These are phyloP conservation scores for Lissocephala sabroskyi DNA, from an alignment of 2,888 invertebrate genomes.

Conservation along the genomic window DNA sequence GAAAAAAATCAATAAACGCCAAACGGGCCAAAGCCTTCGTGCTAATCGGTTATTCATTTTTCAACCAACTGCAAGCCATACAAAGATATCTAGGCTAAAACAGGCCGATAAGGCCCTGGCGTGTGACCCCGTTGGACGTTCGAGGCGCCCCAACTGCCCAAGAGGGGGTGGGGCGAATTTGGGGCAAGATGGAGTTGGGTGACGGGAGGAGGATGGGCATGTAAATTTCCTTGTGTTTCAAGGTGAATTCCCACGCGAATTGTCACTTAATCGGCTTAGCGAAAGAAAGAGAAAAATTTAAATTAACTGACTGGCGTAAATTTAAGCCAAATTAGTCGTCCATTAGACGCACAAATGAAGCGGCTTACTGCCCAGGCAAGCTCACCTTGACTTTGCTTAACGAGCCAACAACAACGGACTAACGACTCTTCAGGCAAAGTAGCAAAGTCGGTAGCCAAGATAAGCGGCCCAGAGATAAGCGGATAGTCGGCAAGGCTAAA, in stretches of 20 bases:
- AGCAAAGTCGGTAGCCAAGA: slow-evolving; percentile 38
- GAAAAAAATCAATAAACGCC: slow-evolving; percentile 32
- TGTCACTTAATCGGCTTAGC: slow-evolving; percentile 43
- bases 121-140: too few species aligned
- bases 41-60: slow-evolving; percentile 59
- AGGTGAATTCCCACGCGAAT: slow-evolving; percentile 21
- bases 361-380: slow-evolving; percentile 8
- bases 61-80: slow-evolving; percentile 19
- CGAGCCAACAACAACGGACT: not conserved
- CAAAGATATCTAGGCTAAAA: slow-evolving; percentile 16
- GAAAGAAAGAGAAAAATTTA: too few species aligned
- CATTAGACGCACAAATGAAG: slow-evolving; percentile 4
- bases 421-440: slow-evolving; percentile 19
- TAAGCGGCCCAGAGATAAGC: slow-evolving; percentile 44
- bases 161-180: too few species aligned
- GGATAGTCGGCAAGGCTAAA: not conserved
- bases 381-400: slow-evolving; percentile 60
- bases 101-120: too few species aligned
- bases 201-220: too few species aligned
- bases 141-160: too few species aligned
- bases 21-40: slow-evolving; percentile 39
- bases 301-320: slow-evolving; percentile 5
- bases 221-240: too few species aligned
- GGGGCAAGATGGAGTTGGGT: too few species aligned
- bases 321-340: slow-evolving; percentile 23